Evolutionary conservation across 2,113 vertebrate genomes (phyloP), one percentile per base, ranked within the genome.

Genomic region (Mastomys coucha): DNA sequence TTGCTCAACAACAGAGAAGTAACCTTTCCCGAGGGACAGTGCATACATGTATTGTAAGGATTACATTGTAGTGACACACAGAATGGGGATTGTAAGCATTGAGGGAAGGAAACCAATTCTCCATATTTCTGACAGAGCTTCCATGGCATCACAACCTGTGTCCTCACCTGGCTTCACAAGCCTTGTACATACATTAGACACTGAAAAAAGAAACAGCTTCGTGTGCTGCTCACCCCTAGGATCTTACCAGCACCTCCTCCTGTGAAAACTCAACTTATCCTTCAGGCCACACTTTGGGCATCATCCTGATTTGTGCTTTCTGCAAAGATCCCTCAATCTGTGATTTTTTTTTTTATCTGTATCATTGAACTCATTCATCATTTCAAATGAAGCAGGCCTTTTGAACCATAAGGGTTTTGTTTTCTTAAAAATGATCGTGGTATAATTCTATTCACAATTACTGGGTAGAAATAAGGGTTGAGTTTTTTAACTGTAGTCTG

Each of bases 271-370:
- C 76, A 81, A 53, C 51, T 92, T 53, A 45, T 80, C 67, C 86
- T 84, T 94, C 95, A 95, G 63, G 1, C 28, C 82, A 95, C 87
- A 56, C 82, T 89, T 85, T 28, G 36, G 11, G 80, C 65, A 84
- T 72, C 75, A 76, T 87, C 63, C 39, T 94, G 87, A 92, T 69
- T 97, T 98, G 96, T 97, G 97, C 97, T 98, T 98, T 97, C 97
- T 89, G 76, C 60, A 87, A 93, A 91, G 89, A 94, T 91, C 69
- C 82, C 33, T 93, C 94, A 75, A 4, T 72, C 53, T 0, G 60
- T 24, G 17, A 36, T 28, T 81, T 84, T 91, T 75, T 22, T 22
- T 58, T 10, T 65, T 26, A 65, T 77, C 42, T 56, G 12, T 45
- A 63, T 49, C n/a, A 73, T 24, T 49, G 45, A 88, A 90, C 80